Base-by-base conservation (phyloP, 2,113 vertebrate species). In the Seriola dumerili region DNA sequence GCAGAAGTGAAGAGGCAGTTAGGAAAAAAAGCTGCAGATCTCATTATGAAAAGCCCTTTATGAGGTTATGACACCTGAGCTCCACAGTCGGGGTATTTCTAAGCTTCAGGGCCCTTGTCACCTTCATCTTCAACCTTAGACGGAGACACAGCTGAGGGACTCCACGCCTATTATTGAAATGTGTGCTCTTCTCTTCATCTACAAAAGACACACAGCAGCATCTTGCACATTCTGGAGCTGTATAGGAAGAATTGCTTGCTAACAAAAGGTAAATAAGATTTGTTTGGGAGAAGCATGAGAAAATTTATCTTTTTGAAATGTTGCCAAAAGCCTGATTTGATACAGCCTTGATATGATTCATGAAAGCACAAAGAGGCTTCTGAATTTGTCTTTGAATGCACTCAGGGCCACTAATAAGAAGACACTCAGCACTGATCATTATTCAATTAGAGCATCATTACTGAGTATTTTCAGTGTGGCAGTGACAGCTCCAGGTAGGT, bases 51-150 rank as follows among this genome's bases (percentile, higher is more conserved):
- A 48, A 36, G 11, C 19, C 13, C 48, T 63, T 77, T 12, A 42
- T 67, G 57, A 64, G 7, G 9, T 42, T 11, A 42, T 11, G 8
- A 67, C 4, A 5, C 19, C 25, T 70, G 17, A 74, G 17, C 46
- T 68, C 55, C 50, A n/a, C 40, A 29, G 21, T 32, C 17, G 29
- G 29, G 29, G 29, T 29, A 29, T 29, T 21, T 21, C 48, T 4
- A 7, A 21, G 46, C 48, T 19, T 19, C 14, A 36, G 50, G 50
- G 7, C 21, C 52, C 19, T 54, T 8, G 68, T 55, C 61, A 50
- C 52, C 54, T 75, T 66, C 59, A 62, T 59, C 21, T 83, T 54
- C 12, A 19, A 8, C 48, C 48, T 48, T 9, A 34, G 65, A 72
- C 40, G 29, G 8, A 48, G 46, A 44, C 32, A 62, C 29, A 61